Evolutionary conservation across 1,140 invertebrate genomes (phyloP).

Genomic region (Bombus fervidus): DNA sequence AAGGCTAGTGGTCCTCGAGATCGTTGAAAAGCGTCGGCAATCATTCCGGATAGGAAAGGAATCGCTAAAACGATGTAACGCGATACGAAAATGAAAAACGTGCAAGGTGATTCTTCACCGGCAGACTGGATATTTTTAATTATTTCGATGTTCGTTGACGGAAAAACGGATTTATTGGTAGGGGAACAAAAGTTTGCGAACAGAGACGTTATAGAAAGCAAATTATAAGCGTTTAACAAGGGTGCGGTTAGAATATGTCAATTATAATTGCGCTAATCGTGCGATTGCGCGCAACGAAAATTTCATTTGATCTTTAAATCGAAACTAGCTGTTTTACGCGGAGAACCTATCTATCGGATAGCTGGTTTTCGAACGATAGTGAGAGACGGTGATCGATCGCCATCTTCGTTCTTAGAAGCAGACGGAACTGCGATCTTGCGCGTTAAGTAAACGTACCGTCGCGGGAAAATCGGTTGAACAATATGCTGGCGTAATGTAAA

Average conservation of each 20-base stretch:
- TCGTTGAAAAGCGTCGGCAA: too few relatives aligned
- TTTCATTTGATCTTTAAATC: neutral
- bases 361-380: fast-evolving
- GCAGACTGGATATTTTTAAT: neutral
- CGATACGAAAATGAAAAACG: neutral
- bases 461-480: too few relatives aligned
- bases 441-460: too few relatives aligned
- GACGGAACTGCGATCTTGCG: neutral
- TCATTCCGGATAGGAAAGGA: too few relatives aligned
- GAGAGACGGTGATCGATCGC: too few relatives aligned
- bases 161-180: neutral
- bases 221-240: too few relatives aligned
- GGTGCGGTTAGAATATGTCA: neutral
- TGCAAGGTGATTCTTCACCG: neutral
- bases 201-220: too few relatives aligned
- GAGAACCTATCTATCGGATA: neutral
- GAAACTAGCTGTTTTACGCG: neutral
- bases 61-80: neutral
- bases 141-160: neutral
- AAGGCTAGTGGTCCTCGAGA: neutral
- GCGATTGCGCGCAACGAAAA: neutral
- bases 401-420: too few relatives aligned
- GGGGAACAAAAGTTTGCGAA: too few relatives aligned
- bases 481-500: neutral
- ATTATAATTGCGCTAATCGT: neutral